These are phyloP conservation scores for Archilochus colubris DNA, from an alignment of 2,113 vertebrate species.

Conservation along the genomic window DNA sequence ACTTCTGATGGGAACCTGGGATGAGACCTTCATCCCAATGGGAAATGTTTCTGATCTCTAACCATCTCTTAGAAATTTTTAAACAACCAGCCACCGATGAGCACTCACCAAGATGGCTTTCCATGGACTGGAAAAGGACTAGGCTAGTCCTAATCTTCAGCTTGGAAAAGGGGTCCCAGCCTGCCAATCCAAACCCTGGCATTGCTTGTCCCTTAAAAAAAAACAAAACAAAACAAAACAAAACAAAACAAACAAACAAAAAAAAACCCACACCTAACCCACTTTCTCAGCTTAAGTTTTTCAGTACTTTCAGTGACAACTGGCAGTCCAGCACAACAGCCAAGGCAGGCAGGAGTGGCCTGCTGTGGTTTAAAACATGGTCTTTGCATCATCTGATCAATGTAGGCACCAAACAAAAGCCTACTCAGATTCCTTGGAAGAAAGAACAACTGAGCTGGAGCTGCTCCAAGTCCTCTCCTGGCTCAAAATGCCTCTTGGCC, in stretches of 20 bases:
- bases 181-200: neutral
- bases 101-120: neutral
- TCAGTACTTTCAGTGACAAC: neutral
- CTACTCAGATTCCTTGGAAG: neutral
- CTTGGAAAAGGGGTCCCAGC: neutral
- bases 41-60: neutral
- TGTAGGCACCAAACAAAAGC: neutral
- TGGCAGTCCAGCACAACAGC: neutral
- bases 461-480: neutral
- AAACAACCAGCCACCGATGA: neutral
- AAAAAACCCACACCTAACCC: no score
- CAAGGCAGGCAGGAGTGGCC: neutral
- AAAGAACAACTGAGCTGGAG: neutral
- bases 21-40: neutral
- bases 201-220: neutral
- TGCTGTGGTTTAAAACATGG: neutral
- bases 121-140: neutral
- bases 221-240: neutral
- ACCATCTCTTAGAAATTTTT: neutral
- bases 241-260: no score
- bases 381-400: neutral
- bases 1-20: neutral
- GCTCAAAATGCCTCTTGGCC: neutral
- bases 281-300: neutral
- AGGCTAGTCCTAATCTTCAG: neutral